These are phyloP conservation scores for Paramuricea clavata DNA, from an alignment of 92 coral and sea anemone species.

Conservation along the genomic window DNA sequence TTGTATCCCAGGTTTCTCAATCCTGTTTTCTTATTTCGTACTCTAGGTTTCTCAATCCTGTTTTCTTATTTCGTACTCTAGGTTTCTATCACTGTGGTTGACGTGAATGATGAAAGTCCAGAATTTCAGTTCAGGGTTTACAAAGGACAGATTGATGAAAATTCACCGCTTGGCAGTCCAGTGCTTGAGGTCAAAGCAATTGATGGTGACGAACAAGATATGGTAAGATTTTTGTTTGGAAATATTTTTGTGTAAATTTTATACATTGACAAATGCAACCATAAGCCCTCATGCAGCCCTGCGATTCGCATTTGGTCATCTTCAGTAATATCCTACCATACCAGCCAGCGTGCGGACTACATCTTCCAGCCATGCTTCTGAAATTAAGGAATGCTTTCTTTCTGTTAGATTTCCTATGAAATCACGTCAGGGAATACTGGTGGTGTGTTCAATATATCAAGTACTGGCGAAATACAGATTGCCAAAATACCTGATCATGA, in stretches of 20 bases:
- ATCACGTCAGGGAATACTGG: slow-evolving; percentile 77
- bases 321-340: too few relatives aligned
- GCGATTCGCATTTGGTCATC: background rate
- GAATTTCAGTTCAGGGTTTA: slow-evolving; percentile 71
- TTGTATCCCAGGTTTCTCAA: too few relatives aligned
- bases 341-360: too few relatives aligned
- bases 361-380: too few relatives aligned
- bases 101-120: slow-evolving; percentile 81
- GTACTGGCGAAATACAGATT: slow-evolving; percentile 72
- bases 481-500: slow-evolving; percentile 74
- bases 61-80: background rate
- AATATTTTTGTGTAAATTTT: background rate
- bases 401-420: slow-evolving; percentile 60
- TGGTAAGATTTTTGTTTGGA: background rate
- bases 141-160: slow-evolving; percentile 77
- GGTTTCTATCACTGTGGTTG: slow-evolving; percentile 60
- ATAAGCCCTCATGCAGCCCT: too few relatives aligned
- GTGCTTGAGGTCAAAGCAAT: slow-evolving; percentile 77
- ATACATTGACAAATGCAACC: too few relatives aligned
- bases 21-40: too few relatives aligned
- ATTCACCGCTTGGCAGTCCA: slow-evolving; percentile 65
- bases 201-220: slow-evolving; percentile 56
- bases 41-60: too few relatives aligned
- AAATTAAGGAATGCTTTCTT: background rate
- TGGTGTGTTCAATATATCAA: slow-evolving; percentile 58